Evolutionary conservation across 2,888 invertebrate genomes (phyloP), one percentile per base, ranked within the genome.

Genomic region (Malthinus seriepunctatus): DNA sequence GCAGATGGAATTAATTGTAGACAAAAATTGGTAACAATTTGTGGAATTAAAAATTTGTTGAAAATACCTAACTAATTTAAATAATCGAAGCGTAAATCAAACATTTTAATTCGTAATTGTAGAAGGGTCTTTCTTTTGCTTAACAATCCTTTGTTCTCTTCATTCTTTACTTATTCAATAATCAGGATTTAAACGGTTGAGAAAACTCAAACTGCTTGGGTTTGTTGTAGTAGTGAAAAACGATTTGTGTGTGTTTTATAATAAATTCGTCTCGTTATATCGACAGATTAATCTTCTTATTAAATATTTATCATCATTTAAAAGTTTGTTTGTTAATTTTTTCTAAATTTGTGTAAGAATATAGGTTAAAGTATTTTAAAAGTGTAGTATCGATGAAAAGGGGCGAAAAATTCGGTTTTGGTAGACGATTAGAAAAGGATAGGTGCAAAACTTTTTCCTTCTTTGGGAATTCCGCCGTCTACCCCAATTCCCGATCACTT

Each of bases 81-180:
- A 54, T 51, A 59, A 59, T 59, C 59, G 59, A 59, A 59, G 67
- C 64, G 68, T 64, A 69, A 68, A 64, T 67, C 68, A 68, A 67
- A 68, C 63, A 67, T 67, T 68, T 66, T 67, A 63, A 67, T 63
- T 58, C 66, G 63, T 64, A 68, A 68, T 68, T 65, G 67, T 64
- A 64, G 61, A 62, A 62, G 64, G 63, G 65, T 46, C 60, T 63
- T 53, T 53, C 58, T 51, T 62, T 53, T 46, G 50, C 51, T 55
- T 62, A 54, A 62, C 59, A 63, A 60, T 60, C 54, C 56, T 56
- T 61, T 61, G 60, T 61, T 61, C 60, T 51, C 52, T 56, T 35
- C 63, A 64, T 66, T 66, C 67, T 66, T 67, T 65, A 65, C 68
- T 67, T 64, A 67, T 67, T 65, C 67, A 65, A 63, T 67, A 65